Base-by-base conservation (phyloP, 2,113 vertebrate genomes). In the Andinoacara biseriatus region DNA sequence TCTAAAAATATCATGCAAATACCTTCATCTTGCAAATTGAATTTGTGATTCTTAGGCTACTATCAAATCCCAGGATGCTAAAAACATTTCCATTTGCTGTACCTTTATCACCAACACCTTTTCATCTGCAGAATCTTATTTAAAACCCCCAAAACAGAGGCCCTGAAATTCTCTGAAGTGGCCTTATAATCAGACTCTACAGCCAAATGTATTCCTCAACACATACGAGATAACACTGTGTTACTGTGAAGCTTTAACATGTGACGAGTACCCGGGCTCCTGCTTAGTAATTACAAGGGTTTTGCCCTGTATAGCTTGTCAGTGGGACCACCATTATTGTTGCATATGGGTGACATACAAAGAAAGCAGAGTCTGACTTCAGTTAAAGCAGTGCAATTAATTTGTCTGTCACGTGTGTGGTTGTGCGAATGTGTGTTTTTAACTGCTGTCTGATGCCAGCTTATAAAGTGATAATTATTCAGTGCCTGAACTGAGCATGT, bases 351-450 rank as follows among this genome's bases (percentile, higher is more conserved):
- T 83, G 79, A 82, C 87, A 77, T 29, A 54, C 11, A 49, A 56
- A 69, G 82, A 81, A 85, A 90, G 78, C 83, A 26, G 35, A 78
- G 85, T 43, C 82, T 67, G 69, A 63, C 62, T 89, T 83, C 35
- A 62, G 43, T 86, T 72, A 58, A 58, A 90, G 63, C 38, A 17
- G 80, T 86, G 84, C 86, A 90, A 93, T 95, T 92, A 93, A 85
- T 77, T 58, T 88, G 89, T 86, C 90, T 60, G 43, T 72, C 58
- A 18, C 65, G 61, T 80, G 40, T 86, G 40, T 38, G 61, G 18
- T 65, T 83, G 86, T 67, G 63, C 74, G 78, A 35, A 18, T 80
- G 58, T 84, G 79, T 86, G 83, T 81, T 69, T 84, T 86, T 89
- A 81, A 62, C 26, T 29, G 72, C 74, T 60, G 65, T 74, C 57